phyloP scores from a whole-genome alignment of 2,888 invertebrate species.

The Conus canariensis region DNA sequence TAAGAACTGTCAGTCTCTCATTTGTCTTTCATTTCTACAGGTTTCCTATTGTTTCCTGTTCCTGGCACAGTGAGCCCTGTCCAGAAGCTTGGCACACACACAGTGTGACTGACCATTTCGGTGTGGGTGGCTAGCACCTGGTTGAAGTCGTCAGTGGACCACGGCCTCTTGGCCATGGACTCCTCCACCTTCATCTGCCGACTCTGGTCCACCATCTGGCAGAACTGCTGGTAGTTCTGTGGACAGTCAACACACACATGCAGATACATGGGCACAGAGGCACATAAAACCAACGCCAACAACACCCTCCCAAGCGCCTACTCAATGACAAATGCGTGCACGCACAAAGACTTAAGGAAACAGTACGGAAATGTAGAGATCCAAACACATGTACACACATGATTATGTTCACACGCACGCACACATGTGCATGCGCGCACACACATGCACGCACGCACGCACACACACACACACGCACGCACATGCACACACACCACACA shows the following conservation, averaged over 20 bases:
- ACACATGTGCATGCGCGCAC: no score
- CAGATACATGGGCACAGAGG: not conserved
- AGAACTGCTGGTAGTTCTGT: constrained; percentile 74
- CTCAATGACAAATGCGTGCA: not conserved
- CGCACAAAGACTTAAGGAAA: not conserved
- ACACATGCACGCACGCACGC: no score
- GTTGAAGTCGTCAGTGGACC: constrained; percentile 77
- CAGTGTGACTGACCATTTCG: constrained; percentile 69
- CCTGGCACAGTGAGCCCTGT: no score
- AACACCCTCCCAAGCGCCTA: not conserved
- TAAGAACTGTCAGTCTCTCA: no score
- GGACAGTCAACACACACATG: constrained; percentile 28
- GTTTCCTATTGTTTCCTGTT: no score
- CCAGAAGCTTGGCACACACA: no score
- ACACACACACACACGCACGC: not conserved
- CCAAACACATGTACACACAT: no score
- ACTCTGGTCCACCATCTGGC: constrained; percentile 76
- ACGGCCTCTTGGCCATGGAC: constrained; percentile 70
- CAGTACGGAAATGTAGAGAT: no score
- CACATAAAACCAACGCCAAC: no score
- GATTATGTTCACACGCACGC: no score
- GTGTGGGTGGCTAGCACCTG: constrained; percentile 73
- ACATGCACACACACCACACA: no score
- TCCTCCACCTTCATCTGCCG: constrained; percentile 69
- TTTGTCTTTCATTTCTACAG: no score